Percentiles rank a stretch among this genome's conserved stretches.
These are phyloP conservation scores for Atta colombica DNA, from an alignment of 1,140 invertebrate species.

Conservation along the genomic window DNA sequence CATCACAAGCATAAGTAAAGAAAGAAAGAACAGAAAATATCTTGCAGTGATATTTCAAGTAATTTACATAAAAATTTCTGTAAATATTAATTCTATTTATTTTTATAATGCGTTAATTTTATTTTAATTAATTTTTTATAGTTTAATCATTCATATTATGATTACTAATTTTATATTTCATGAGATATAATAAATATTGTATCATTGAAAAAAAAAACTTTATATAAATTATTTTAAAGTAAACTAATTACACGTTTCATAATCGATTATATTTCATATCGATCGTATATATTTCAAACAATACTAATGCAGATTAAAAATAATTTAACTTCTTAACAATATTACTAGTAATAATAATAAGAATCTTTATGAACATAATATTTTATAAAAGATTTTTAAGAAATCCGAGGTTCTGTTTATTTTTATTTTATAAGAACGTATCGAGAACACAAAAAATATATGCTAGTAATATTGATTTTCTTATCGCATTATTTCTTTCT, in stretches of 20 bases:
- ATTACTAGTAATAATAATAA: neutral
- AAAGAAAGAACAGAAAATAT: neutral
- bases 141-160: neutral
- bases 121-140: neutral
- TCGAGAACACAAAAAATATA: neutral
- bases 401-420: no score
- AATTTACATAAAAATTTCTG: neutral
- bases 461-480: neutral
- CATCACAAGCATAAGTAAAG: neutral
- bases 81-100: neutral
- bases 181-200: neutral
- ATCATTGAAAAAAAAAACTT: neutral
- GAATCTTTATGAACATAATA: neutral
- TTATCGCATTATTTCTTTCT: neutral
- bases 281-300: neutral
- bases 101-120: neutral
- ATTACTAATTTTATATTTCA: neutral
- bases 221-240: neutral
- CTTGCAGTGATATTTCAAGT: neutral
- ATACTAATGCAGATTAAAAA: neutral
- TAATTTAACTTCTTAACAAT: neutral
- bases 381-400: neutral
- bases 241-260: neutral
- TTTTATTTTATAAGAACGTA: no score
- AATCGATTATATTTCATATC: neutral